Conservation (phyloP, 2,888 invertebrate species). For the Gonocerus acuteangulatus region DNA sequence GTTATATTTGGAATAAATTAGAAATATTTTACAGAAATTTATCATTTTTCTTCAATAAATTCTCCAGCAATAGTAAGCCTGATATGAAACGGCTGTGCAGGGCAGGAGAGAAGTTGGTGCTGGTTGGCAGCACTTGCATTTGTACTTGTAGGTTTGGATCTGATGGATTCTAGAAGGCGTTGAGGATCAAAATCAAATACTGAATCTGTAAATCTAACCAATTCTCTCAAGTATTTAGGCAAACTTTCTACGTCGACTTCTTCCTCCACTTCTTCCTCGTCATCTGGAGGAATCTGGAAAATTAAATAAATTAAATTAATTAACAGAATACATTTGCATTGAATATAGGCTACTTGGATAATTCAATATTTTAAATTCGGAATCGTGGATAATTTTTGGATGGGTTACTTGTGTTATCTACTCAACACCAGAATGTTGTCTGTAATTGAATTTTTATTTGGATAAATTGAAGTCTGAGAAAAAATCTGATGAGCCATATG, state of each 20-base stretch:
- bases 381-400: no score
- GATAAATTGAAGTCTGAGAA: no score
- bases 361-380: no score
- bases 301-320: neutral
- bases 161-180: constrained; percentile 60
- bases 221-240: constrained; percentile 26
- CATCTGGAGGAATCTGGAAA: neutral
- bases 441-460: no score
- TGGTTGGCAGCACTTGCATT: constrained; percentile 54
- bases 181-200: constrained; percentile 59
- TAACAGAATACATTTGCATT: no score
- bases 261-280: neutral
- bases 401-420: no score
- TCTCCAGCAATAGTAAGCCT: constrained; percentile 72
- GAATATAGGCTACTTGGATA: no score
- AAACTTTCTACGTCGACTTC: constrained; percentile 9
- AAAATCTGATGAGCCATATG: no score
- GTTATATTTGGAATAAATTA: no score
- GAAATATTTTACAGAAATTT: no score
- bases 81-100: constrained; percentile 71
- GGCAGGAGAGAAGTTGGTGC: constrained; percentile 66
- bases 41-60: constrained; percentile 49
- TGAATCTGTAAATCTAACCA: constrained; percentile 25
- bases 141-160: constrained; percentile 51
- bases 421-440: no score